Base-by-base conservation (phyloP, 2,888 invertebrate genomes). In the Stenotaenia linearis region DNA sequence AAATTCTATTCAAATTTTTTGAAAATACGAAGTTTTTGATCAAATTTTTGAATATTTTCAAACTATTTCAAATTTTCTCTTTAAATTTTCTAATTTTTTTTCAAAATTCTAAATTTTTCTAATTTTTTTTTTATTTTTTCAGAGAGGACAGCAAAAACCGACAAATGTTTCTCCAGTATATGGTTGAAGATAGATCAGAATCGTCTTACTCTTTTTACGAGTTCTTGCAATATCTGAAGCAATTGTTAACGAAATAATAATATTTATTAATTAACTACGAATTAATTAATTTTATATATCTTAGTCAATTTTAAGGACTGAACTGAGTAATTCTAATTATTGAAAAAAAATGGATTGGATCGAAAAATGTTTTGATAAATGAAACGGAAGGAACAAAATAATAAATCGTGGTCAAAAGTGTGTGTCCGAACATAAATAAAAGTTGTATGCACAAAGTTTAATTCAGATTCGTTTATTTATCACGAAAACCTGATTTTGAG, bases 151-250 rank as follows among this genome's bases (percentile, higher is more conserved):
- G 96, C 83, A 93, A 93, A 79, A 90, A 91, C 80, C 90, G 95
- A 82, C 89, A 90, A 80, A 86, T 91, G 83, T 97, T 99, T 88
- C 91, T 93, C 81, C 95, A 97, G 85, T 91, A 92, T 84, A 90
- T 99, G 84, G 90, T 97, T 76, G 98, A 99, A 87, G 99, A 99
- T 88, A 90, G 97, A 84, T 92, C 94, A 82, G 98, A 99, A 86
- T 93, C 93, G 80, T 92, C 95, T 79, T 92, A 97, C 88, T 96
- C 97, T 83, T 98, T 98, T 89, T 95, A 96, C 87, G 98, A 99
- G 90, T 99, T 99, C 89, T 90, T 99, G 86, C 97, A 98, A 88
- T 96, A 97, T 89, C 89, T 96, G 84, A 93, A 95, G 50, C 78
- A 81, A 74, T 79, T 76, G 32, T 78, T 80, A 35, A 78, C 78